Percentiles rank a stretch among this genome's conserved stretches.
These are phyloP conservation scores for Crax fasciolata DNA, from an alignment of 2,797 vertebrate genomes.

Conservation along the genomic window DNA sequence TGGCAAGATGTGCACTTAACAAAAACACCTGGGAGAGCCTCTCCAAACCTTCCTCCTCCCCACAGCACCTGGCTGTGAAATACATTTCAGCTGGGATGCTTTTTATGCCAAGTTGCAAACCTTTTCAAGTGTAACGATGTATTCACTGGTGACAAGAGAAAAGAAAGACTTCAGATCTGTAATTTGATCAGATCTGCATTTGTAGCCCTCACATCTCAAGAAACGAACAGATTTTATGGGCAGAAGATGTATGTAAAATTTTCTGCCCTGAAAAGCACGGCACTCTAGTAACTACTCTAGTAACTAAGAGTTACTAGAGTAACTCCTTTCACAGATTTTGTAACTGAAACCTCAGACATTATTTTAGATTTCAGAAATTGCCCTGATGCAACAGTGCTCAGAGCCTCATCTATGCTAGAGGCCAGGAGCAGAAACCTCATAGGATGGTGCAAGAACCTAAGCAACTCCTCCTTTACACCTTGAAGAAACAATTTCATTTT, in stretches of 20 bases:
- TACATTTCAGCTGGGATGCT: neutral
- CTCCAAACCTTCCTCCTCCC: neutral
- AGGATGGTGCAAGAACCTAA: neutral
- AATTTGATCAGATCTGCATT: neutral
- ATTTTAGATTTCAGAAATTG: neutral
- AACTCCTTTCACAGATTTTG: neutral
- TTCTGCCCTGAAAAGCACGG: neutral
- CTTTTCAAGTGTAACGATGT: neutral
- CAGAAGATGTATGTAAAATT: neutral
- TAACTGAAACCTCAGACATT: neutral
- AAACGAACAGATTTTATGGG: neutral
- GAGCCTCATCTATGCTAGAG: neutral
- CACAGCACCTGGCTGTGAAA: neutral
- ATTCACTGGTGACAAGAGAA: neutral
- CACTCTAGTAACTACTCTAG: no score
- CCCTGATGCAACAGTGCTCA: neutral
- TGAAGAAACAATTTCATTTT: neutral
- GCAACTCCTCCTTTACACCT: neutral
- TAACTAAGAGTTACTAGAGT: neutral
- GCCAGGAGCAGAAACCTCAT: neutral
- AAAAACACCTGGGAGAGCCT: neutral
- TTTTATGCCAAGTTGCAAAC: neutral
- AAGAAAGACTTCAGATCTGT: neutral
- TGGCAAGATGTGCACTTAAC: accelerated
- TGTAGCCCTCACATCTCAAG: neutral